These are phyloP conservation scores for Mystacides longicornis DNA, from an alignment of 2,888 invertebrate species.

Conservation along the genomic window DNA sequence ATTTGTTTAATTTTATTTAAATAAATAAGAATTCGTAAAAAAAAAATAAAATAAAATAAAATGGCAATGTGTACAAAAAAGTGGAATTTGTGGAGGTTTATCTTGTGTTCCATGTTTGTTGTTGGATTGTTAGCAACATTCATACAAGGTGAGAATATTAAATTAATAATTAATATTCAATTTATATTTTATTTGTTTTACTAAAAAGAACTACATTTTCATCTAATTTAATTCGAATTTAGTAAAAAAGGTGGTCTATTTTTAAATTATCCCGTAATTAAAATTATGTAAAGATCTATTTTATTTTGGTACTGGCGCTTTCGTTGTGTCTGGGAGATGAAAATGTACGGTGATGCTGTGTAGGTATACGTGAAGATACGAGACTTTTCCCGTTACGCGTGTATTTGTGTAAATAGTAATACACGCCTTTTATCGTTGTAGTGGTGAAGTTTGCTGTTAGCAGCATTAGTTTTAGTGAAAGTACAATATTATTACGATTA, in stretches of 20 bases:
- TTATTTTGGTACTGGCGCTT: conserved; percentile 26
- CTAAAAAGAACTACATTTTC: not conserved
- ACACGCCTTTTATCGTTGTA: too few species aligned
- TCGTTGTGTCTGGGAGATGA: conserved; percentile 21
- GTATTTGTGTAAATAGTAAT: too few species aligned
- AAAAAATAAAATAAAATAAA: conserved; percentile 17
- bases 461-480: too few species aligned
- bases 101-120: conserved; percentile 45
- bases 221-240: not conserved
- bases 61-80: conserved; percentile 44
- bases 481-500: too few species aligned
- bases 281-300: conserved; percentile 53
- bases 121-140: conserved; percentile 38
- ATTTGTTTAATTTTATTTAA: too few species aligned
- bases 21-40: too few species aligned
- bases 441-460: too few species aligned
- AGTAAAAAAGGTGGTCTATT: conserved; percentile 35
- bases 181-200: not conserved
- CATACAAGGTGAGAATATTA: conserved; percentile 41
- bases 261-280: conserved; percentile 49
- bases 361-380: too few species aligned
- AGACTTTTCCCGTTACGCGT: too few species aligned
- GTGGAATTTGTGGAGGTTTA: conserved; percentile 47
- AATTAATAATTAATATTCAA: not conserved
- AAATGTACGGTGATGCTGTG: too few species aligned